A percentile compares a stretch with the other conserved stretches of the same genome.
phyloP scores from a whole-genome alignment of 1,140 invertebrate species.

The Brachionus calyciflorus region DNA sequence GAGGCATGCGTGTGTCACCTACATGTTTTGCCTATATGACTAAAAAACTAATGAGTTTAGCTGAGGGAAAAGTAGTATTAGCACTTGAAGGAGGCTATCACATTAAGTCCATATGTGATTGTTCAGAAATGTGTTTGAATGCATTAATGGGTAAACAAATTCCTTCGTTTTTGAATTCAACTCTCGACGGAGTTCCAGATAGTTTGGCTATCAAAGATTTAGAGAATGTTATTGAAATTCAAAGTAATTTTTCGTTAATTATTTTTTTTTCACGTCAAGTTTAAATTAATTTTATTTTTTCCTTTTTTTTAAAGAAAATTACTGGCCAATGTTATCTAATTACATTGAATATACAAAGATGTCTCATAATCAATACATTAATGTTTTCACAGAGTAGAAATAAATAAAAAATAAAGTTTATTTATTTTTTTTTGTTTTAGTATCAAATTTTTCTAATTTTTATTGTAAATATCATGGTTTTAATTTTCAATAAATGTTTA shows the following conservation, averaged over 20 bases:
- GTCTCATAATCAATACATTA: conserved; percentile 25
- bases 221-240: conserved; percentile 10
- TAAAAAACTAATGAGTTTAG: conserved; percentile 81
- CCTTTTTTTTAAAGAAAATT: conserved; percentile 9
- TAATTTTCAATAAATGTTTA: no score
- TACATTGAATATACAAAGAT: not conserved
- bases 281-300: not conserved
- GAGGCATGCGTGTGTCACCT: conserved; percentile 86
- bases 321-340: not conserved
- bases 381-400: not conserved
- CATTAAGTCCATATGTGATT: conserved; percentile 89
- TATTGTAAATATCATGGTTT: no score
- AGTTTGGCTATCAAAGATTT: not conserved
- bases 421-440: no score
- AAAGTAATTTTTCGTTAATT: not conserved
- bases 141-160: conserved; percentile 69
- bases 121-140: conserved; percentile 89
- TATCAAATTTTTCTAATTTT: no score
- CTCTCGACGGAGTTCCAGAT: not conserved
- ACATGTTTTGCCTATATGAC: conserved; percentile 93
- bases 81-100: conserved; percentile 81
- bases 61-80: conserved; percentile 74
- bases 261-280: not conserved
- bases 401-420: no score
- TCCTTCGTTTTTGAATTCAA: not conserved